Evolutionary conservation across 2,113 vertebrate species (phyloP).

Genomic region (Arothron firmamentum): DNA sequence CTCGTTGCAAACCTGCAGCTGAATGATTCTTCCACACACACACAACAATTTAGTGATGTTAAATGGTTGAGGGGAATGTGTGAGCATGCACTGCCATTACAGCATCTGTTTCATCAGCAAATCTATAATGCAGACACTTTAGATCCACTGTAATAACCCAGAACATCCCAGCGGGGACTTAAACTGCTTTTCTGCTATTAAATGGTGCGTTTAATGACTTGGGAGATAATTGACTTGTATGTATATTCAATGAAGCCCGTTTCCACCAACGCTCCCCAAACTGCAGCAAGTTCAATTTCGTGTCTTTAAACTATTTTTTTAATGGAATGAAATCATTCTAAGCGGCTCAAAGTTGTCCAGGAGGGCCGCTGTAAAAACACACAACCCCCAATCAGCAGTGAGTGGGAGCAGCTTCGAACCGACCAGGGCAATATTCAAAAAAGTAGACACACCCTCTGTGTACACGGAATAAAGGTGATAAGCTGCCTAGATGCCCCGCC

Average conservation of each 20-base stretch:
- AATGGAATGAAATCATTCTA: neutral
- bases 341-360: slow-evolving; percentile 1
- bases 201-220: slow-evolving; percentile 52
- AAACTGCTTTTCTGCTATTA: slow-evolving; percentile 34
- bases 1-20: neutral
- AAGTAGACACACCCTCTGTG: slow-evolving; percentile 73
- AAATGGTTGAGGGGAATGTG: neutral
- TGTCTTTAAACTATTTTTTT: neutral
- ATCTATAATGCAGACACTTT: slow-evolving; percentile 21
- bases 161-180: slow-evolving; percentile 18
- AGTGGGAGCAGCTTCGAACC: slow-evolving; percentile 29
- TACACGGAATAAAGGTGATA: slow-evolving; percentile 51
- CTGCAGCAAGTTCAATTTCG: neutral
- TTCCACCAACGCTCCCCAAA: neutral
- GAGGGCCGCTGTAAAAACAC: slow-evolving; percentile 11
- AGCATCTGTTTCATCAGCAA: slow-evolving; percentile 5
- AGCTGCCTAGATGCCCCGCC: neutral
- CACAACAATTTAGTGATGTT: neutral
- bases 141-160: slow-evolving; percentile 17
- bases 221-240: neutral
- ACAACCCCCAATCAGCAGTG: slow-evolving; percentile 13
- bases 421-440: slow-evolving; percentile 21
- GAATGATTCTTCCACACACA: neutral
- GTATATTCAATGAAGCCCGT: neutral
- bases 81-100: slow-evolving; percentile 21